phyloP scores from a whole-genome alignment of 1,140 invertebrate genomes.

The Prorops nasuta region DNA sequence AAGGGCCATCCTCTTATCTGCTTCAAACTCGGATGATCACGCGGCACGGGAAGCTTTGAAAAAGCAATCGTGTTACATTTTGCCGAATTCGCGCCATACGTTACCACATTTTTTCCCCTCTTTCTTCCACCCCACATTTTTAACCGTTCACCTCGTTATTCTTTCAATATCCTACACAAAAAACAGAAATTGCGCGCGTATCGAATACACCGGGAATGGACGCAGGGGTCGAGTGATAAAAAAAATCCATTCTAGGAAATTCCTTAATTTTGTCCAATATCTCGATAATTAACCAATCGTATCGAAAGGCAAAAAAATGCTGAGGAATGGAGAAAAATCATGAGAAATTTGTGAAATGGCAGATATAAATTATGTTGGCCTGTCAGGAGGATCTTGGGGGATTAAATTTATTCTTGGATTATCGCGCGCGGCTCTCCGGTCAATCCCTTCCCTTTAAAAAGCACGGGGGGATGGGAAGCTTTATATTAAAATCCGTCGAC shows the following conservation, averaged over 20 bases:
- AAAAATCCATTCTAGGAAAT: too few relatives aligned
- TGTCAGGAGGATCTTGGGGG: slow-evolving; percentile 16
- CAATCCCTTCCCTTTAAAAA: slow-evolving; percentile 1
- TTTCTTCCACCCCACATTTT: slow-evolving; percentile 2
- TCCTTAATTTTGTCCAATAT: too few relatives aligned
- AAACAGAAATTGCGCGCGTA: background rate
- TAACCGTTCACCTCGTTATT: background rate
- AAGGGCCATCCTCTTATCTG: slow-evolving; percentile 31
- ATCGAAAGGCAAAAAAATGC: too few relatives aligned
- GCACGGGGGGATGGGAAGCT: too few relatives aligned
- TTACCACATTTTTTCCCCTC: slow-evolving; percentile 10
- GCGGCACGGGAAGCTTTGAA: background rate
- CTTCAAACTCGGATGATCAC: slow-evolving; percentile 1
- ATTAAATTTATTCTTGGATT: slow-evolving; percentile 34
- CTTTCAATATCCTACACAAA: background rate
- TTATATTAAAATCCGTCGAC: slow-evolving; percentile 26
- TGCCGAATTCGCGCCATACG: slow-evolving; percentile 11
- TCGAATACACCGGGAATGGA: slow-evolving; percentile 3
- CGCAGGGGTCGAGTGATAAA: slow-evolving; percentile 3
- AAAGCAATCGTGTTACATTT: slow-evolving; percentile 19
- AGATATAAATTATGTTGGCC: slow-evolving; percentile 28
- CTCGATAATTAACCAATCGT: too few relatives aligned
- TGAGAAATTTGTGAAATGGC: too few relatives aligned
- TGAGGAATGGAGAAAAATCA: too few relatives aligned
- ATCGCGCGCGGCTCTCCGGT: slow-evolving; percentile 17